Conservation (phyloP, 2,113 vertebrate species). For the Phyllostomus hastatus region DNA sequence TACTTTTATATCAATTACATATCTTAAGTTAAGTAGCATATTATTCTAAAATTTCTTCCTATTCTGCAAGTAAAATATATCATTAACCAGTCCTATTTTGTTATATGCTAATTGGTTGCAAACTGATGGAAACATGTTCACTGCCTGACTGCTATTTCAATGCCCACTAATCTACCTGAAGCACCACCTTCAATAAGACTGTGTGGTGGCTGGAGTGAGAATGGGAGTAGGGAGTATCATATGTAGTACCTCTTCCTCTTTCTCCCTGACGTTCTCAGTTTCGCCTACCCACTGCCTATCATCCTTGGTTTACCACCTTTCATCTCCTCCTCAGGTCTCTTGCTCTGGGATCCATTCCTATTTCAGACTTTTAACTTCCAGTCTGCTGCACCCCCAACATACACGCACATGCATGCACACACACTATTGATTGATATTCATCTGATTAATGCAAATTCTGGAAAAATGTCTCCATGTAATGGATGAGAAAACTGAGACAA, state of each 20-base stretch:
- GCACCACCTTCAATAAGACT: no score
- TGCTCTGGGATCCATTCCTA: not conserved
- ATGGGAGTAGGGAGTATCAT: not conserved
- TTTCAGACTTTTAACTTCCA: not conserved
- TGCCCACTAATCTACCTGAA: no score
- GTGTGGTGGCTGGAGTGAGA: no score
- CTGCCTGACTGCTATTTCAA: not conserved
- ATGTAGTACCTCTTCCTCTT: not conserved
- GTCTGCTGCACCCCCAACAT: not conserved
- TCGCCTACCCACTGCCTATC: not conserved
- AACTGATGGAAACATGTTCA: not conserved
- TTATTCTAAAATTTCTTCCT: not conserved
- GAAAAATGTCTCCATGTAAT: not conserved
- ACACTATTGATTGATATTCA: not conserved
- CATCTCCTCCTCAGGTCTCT: not conserved
- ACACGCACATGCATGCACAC: not conserved
- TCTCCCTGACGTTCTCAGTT: not conserved
- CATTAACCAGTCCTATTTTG: not conserved
- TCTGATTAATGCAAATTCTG: not conserved
- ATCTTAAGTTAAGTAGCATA: not conserved
- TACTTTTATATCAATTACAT: not conserved
- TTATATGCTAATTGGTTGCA: not conserved
- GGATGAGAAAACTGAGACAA: not conserved
- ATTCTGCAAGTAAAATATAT: not conserved
- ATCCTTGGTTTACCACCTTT: not conserved